phyloP scores from a whole-genome alignment of 2,113 vertebrate genomes.

The Mesoclemmys tuberculata region DNA sequence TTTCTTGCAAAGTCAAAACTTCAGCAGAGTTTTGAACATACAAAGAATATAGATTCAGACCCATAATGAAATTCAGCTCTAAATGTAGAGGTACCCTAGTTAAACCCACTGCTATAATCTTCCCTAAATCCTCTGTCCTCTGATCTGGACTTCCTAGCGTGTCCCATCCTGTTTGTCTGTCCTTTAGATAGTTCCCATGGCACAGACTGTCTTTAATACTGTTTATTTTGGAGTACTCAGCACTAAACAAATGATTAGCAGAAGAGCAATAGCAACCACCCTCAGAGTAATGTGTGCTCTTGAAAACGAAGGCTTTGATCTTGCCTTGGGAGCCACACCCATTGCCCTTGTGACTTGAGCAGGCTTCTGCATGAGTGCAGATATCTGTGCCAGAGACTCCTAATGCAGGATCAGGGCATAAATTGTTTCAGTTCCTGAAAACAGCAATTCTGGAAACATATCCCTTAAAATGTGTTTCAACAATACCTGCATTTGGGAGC shows the following conservation, averaged over 20 bases:
- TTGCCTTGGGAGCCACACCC: background rate
- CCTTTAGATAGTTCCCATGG: background rate
- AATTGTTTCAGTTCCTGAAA: background rate
- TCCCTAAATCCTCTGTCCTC: accelerated
- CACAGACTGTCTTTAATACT: background rate
- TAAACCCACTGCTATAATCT: background rate
- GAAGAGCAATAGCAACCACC: background rate
- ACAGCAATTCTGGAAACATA: background rate
- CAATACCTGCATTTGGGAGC: background rate
- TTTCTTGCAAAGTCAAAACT: background rate
- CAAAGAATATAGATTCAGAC: background rate
- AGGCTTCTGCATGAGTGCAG: background rate
- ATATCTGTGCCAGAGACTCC: background rate
- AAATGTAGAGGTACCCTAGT: background rate
- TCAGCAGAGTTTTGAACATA: background rate
- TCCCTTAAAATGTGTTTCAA: background rate
- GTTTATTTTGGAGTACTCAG: no score
- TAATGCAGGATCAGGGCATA: background rate
- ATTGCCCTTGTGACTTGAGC: background rate
- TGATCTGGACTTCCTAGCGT: background rate
- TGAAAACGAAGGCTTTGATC: background rate
- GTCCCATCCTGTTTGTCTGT: background rate
- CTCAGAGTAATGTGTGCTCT: background rate
- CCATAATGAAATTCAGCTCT: background rate
- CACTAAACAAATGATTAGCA: background rate